These are phyloP conservation scores for Diarsia mendica DNA, from an alignment of 2,888 invertebrate species.

Conservation along the genomic window DNA sequence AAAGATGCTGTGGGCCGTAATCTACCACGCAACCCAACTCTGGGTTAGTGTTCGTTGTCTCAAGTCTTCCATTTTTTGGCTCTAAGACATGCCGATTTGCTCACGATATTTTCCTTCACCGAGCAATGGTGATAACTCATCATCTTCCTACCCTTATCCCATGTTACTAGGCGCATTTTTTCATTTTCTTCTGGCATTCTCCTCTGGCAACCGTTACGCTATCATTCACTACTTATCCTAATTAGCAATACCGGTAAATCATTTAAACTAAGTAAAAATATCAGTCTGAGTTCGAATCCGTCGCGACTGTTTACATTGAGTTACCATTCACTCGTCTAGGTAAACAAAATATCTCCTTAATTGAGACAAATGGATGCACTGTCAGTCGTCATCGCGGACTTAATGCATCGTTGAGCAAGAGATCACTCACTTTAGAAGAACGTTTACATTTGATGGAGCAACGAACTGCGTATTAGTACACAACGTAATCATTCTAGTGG, in stretches of 20 bases:
- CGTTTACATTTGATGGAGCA: neutral
- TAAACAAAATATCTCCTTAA: slow-evolving; percentile 4
- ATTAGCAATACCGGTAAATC: neutral
- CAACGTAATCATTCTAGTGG: neutral
- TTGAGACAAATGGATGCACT: slow-evolving; percentile 5
- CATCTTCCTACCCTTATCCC: too few relatives aligned
- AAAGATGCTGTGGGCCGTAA: neutral
- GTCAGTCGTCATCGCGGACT: neutral
- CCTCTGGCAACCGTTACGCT: too few relatives aligned
- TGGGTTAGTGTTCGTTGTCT: too few relatives aligned
- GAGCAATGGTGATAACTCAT: neutral
- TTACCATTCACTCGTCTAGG: neutral
- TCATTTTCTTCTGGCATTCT: too few relatives aligned
- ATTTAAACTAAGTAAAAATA: neutral
- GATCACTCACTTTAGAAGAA: slow-evolving; percentile 9
- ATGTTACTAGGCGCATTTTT: too few relatives aligned
- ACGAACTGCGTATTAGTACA: neutral
- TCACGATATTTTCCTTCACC: neutral
- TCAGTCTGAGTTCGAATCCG: neutral
- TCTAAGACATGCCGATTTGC: neutral
- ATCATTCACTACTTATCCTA: too few relatives aligned
- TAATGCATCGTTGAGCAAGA: slow-evolving; percentile 21
- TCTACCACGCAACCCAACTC: neutral
- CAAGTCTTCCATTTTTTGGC: neutral
- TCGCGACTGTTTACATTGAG: neutral